phyloP scores from a whole-genome alignment of 2,888 invertebrate genomes.

The Schrankia costaestrigalis region DNA sequence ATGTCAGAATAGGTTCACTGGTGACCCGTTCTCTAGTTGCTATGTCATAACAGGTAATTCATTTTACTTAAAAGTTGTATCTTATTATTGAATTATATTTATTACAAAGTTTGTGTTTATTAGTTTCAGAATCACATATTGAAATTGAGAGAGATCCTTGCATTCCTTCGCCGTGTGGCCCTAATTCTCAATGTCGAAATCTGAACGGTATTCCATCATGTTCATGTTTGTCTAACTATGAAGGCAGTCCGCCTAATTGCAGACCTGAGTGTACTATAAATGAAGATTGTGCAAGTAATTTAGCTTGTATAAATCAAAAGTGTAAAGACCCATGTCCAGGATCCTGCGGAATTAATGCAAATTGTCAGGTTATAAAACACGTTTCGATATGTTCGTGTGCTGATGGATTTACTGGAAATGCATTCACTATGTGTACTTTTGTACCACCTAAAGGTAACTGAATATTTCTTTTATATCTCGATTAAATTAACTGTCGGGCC shows the following conservation, averaged over 20 bases:
- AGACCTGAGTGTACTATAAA: slow-evolving; percentile 84
- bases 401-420: slow-evolving; percentile 81
- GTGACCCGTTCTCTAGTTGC: slow-evolving; percentile 85
- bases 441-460: slow-evolving; percentile 57
- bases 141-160: slow-evolving; percentile 79
- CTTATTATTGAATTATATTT: no score
- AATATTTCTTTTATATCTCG: neutral
- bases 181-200: slow-evolving; percentile 82
- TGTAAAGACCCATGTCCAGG: slow-evolving; percentile 86
- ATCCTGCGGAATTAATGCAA: slow-evolving; percentile 82
- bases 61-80: neutral
- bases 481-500: no score
- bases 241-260: slow-evolving; percentile 85
- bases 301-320: slow-evolving; percentile 85
- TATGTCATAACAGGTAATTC: slow-evolving; percentile 66
- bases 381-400: slow-evolving; percentile 82
- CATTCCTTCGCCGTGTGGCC: slow-evolving; percentile 84
- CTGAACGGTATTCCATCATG: slow-evolving; percentile 80
- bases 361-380: slow-evolving; percentile 82
- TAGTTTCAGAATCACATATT: slow-evolving; percentile 52
- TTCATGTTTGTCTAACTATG: slow-evolving; percentile 82
- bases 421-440: slow-evolving; percentile 77
- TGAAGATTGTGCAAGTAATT: slow-evolving; percentile 83
- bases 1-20: slow-evolving; percentile 81
- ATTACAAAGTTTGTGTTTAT: no score